These are phyloP conservation scores for Albula glossodonta DNA, from an alignment of 2,113 vertebrate genomes.

Conservation along the genomic window DNA sequence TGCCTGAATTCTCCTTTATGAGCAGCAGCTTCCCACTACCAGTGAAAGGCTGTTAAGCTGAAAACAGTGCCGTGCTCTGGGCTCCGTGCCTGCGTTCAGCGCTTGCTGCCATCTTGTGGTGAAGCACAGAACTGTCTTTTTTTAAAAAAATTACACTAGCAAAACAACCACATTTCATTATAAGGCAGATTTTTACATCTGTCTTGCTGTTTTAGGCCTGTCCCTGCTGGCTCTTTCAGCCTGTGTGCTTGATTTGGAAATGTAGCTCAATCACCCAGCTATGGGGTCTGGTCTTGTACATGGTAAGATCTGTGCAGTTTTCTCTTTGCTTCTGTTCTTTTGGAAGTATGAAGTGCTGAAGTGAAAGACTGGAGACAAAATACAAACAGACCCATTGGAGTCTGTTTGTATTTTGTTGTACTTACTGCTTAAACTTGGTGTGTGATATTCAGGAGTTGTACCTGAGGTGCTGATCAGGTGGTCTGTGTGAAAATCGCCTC, in stretches of 20 bases:
- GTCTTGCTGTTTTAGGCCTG: background rate
- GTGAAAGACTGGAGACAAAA: background rate
- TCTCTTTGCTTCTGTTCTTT: background rate
- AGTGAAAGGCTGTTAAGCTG: background rate
- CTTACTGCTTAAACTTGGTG: background rate
- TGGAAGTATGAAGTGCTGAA: background rate
- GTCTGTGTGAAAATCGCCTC: background rate
- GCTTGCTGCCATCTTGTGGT: conserved; percentile 25
- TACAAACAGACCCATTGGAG: no score
- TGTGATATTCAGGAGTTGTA: background rate
- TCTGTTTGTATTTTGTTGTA: background rate
- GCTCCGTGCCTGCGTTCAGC: background rate
- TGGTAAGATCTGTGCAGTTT: no score
- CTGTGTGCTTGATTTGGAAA: no score
- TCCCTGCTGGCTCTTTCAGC: no score
- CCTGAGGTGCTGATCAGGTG: background rate
- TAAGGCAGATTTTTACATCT: background rate
- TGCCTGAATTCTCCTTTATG: background rate
- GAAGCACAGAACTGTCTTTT: background rate
- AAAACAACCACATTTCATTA: background rate
- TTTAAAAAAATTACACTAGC: background rate
- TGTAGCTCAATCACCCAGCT: no score
- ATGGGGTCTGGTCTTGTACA: no score
- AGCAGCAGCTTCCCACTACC: background rate
- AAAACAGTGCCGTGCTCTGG: background rate